Conservation (phyloP, 30 jellyfish, hydroid and myxozoan genomes). For the Catostylus mosaicus region DNA sequence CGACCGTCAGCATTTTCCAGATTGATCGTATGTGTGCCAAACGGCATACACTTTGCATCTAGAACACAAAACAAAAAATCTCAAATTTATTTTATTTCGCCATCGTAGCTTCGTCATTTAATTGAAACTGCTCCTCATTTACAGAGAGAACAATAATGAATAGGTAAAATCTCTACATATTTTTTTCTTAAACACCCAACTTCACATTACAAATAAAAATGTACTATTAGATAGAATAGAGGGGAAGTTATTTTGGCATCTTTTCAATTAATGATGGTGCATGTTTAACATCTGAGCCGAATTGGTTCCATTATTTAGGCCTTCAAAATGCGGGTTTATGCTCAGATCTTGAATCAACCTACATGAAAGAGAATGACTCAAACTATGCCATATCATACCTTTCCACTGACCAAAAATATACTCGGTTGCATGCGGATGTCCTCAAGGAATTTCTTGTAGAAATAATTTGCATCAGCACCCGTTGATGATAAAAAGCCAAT, state of each 20-base stretch:
- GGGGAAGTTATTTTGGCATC: too few species aligned
- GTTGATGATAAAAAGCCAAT: slow-evolving; percentile 67
- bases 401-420: slow-evolving; percentile 54
- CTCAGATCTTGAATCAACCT: neutral
- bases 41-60: slow-evolving; percentile 78
- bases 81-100: neutral
- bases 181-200: too few species aligned
- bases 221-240: too few species aligned
- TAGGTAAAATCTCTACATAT: too few species aligned
- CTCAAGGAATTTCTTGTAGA: slow-evolving; percentile 54
- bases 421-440: slow-evolving; percentile 62
- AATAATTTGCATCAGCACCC: slow-evolving; percentile 56
- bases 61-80: neutral
- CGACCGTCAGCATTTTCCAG: slow-evolving; percentile 75
- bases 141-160: too few species aligned
- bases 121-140: too few species aligned
- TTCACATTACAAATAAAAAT: too few species aligned
- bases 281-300: too few species aligned
- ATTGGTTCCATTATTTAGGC: too few species aligned
- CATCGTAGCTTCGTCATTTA: neutral
- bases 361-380: neutral
- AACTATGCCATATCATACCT: slow-evolving; percentile 41
- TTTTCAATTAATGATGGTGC: too few species aligned
- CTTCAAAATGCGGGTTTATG: too few species aligned
- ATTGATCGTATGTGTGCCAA: slow-evolving; percentile 69